Evolutionary conservation across 2,113 vertebrate species (phyloP).

Genomic region (Platichthys flesus): DNA sequence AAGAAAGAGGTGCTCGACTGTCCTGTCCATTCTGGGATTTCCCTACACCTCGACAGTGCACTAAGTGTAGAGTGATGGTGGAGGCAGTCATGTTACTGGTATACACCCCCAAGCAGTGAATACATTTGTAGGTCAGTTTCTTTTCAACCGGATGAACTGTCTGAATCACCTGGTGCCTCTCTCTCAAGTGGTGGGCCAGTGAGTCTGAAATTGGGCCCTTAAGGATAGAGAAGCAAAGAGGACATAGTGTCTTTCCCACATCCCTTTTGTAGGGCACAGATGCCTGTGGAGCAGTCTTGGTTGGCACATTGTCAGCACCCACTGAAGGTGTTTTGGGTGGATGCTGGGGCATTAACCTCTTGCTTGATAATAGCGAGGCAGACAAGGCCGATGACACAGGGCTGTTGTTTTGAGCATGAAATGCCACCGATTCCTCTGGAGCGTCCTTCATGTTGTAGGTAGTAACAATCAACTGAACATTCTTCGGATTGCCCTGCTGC

Average conservation of each 20-base stretch:
- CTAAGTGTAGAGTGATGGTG: conserved; percentile 95
- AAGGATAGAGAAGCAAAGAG: conserved; percentile 96
- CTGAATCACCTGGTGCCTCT: conserved; percentile 97
- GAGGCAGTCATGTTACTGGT: conserved; percentile 99
- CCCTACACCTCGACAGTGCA: conserved; percentile 96
- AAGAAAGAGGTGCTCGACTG: conserved; percentile 83
- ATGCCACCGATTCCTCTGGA: conserved; percentile 94
- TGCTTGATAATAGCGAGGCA: conserved; percentile 81
- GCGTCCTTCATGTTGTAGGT: conserved; percentile 97
- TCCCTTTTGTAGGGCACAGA: conserved; percentile 98
- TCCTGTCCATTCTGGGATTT: conserved; percentile 97
- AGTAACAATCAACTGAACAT: conserved; percentile 96
- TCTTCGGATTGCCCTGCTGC: conserved; percentile 97
- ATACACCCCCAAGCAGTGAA: conserved; percentile 97
- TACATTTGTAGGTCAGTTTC: conserved; percentile 98
- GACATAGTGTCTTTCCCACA: conserved; percentile 96
- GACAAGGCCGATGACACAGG: conserved; percentile 77
- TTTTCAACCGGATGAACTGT: conserved; percentile 98
- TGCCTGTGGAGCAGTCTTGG: conserved; percentile 88
- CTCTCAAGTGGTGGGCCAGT: conserved; percentile 93
- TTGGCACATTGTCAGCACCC: conserved; percentile 79
- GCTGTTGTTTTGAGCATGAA: conserved; percentile 90
- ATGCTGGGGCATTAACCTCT: conserved; percentile 80
- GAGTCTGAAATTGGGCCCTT: conserved; percentile 98
- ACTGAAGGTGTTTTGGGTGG: conserved; percentile 85